Evolutionary conservation across 2,888 invertebrate genomes (phyloP), one percentile per base, ranked within the genome.

Genomic region (Horisme vitalbata): DNA sequence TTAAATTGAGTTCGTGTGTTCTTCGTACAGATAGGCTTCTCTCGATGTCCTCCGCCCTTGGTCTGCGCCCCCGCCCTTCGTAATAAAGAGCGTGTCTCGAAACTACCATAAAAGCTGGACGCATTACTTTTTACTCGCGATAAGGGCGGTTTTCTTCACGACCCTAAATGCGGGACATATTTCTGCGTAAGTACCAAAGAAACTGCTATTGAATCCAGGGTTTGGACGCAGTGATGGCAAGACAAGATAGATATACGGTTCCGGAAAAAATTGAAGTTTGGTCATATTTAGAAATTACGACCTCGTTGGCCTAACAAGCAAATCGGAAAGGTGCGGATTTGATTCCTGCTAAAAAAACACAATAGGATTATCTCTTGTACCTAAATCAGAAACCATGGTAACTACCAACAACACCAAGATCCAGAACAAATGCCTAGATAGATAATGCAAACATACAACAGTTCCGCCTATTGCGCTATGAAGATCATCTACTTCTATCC

Each of bases 71-170:
- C 60, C 79, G 72, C 86, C 86, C 85, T 79, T 71, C 59, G 80
- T 81, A 86, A 89, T 88, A 89, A 85, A 86, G 85, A 81, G 84
- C 82, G 81, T 84, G 87, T 84, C 88, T 81, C 87, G 81, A 80
- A 85, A 83, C 85, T 83, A 82, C 88, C 83, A 86, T 89, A 88
- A 89, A 87, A 83, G 83, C 83, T 73, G 80, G 75, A 70, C 79
- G 80, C 88, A 88, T 89, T 88, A 87, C 87, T 89, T 89, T 89
- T 89, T 89, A 88, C 86, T 63, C 67, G 74, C 83, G 86, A 88
- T 87, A 86, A 87, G 86, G 82, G 82, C 76, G 77, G 76, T 77
- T 71, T 72, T 68, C 71, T 56, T 55, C 53, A 50, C 50, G 53
- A 46, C 57, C 62, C 55, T 57, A 63, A 65, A 53, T 54, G 56